Base-by-base conservation (phyloP, 1,140 invertebrate genomes). In the Drosophila parvula region DNA sequence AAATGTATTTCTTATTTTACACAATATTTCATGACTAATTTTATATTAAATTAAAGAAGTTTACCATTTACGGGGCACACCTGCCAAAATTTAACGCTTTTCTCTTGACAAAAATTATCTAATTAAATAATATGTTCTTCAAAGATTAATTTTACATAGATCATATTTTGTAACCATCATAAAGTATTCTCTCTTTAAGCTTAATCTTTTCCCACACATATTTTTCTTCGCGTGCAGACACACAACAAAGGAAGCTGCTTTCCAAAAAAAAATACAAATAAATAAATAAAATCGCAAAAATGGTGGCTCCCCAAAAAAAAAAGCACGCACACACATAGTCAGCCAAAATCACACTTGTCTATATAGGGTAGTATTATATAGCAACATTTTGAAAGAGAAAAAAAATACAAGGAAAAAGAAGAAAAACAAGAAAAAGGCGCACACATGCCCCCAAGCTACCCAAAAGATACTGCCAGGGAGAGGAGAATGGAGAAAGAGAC, bases 361-460 rank as follows among this genome's bases (percentile, higher is more conserved):
- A 76, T 82, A 79, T 74, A 82, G 75, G 79, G 84, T 79, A 77
- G 82, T 84, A 78, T 78, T 80, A 78, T 64, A 73, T 78, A 56
- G 59, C 34, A 44, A 59, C 61, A 48, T 74, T 55, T 63, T 65
- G 56, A 50, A 58, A 69, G 63, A 56, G 32, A 27, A 50, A 58
- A 50, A 79, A 60, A 45, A 53, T 27, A 51, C 32, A 22, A 8
- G 50, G 51, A 53, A n/a, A 27, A n/a, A 27, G 34, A 38, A 50
- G 60, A 38, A 62, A 68, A 55, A 55, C 62, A 40, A 74, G 63
- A 75, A 74, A 75, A 78, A 68, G 70, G 77, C 78, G 84, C 83
- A 88, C 83, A 89, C 83, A 89, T 89, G 79, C 83, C 68, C 50
- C 68, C 61, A 80, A 65, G 84, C 60, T 56, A 63, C 18, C 18